Evolutionary conservation across 2,888 invertebrate genomes (phyloP).

Genomic region (Zaprionus lineosus): DNA sequence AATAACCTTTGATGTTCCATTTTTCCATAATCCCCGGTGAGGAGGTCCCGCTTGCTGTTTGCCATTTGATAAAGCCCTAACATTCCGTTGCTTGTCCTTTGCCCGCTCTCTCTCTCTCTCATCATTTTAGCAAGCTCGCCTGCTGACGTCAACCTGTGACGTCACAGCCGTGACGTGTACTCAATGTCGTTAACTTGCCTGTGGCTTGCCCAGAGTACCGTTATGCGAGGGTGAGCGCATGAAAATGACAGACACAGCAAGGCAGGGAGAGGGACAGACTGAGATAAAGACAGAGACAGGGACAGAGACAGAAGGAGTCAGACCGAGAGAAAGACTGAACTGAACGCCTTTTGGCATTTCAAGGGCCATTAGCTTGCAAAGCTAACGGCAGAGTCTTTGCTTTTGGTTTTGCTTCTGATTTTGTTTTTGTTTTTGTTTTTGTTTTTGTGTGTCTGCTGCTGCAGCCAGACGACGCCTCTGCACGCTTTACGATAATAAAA

Average conservation of each 20-base stretch:
- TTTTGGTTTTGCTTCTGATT: neutral
- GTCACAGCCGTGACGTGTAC: slow-evolving; percentile 65
- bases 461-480: slow-evolving; percentile 46
- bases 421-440: slow-evolving; percentile 12
- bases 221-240: neutral
- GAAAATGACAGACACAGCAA: neutral
- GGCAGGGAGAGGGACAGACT: neutral
- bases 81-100: slow-evolving; percentile 27
- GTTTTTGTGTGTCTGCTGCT: slow-evolving; percentile 43
- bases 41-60: slow-evolving; percentile 7
- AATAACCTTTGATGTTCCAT: neutral
- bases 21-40: slow-evolving; percentile 1
- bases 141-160: slow-evolving; percentile 70
- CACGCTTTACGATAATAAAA: slow-evolving; percentile 63
- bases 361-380: slow-evolving; percentile 52
- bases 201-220: slow-evolving; percentile 1
- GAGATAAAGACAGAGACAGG: neutral
- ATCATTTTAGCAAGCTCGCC: slow-evolving; percentile 31
- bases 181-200: slow-evolving; percentile 22
- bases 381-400: slow-evolving; percentile 4
- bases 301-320: neutral
- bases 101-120: no score
- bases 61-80: slow-evolving; percentile 26
- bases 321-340: slow-evolving; percentile 1
- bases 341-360: slow-evolving; percentile 66